Conservation (phyloP, 30 jellyfish, hydroid and myxozoan genomes). For the Turritopsis rubra region DNA sequence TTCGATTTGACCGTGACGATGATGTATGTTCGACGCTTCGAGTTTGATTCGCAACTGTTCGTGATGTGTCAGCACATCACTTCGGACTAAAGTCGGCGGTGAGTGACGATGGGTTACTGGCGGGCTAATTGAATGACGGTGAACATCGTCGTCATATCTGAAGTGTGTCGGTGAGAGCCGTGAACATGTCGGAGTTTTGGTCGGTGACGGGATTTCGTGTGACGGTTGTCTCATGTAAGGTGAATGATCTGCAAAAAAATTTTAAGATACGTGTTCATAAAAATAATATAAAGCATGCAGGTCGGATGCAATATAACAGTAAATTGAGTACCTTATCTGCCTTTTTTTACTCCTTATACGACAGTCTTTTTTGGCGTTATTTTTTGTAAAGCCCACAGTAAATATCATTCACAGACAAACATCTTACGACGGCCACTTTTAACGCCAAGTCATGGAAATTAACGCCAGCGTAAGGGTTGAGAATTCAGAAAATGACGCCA, state of each 20-base stretch:
- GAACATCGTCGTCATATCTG: slow-evolving; percentile 31
- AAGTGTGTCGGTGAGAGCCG: slow-evolving; percentile 17
- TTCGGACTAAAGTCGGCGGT: slow-evolving; percentile 20
- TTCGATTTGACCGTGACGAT: slow-evolving; percentile 26
- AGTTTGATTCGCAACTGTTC: slow-evolving; percentile 19
- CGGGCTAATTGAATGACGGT: slow-evolving; percentile 39
- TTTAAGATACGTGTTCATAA: not conserved
- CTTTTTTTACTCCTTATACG: no score
- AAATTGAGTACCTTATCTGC: no score
- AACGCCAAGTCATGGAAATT: no score
- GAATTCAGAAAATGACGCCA: no score
- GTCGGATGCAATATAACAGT: no score
- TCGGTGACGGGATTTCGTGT: slow-evolving; percentile 23
- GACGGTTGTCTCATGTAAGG: slow-evolving; percentile 13
- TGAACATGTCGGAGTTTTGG: slow-evolving; percentile 25
- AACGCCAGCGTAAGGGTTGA: no score
- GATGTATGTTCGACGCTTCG: slow-evolving; percentile 25
- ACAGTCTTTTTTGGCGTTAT: no score
- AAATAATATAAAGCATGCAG: not conserved
- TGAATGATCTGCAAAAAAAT: slow-evolving; percentile 7
- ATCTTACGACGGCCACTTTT: no score
- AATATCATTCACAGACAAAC: not conserved
- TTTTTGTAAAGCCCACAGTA: not conserved
- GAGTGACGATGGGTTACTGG: slow-evolving; percentile 18
- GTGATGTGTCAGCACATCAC: slow-evolving; percentile 19